Conservation (phyloP, 1,140 invertebrate genomes). For the Drosophila chauvacae region DNA sequence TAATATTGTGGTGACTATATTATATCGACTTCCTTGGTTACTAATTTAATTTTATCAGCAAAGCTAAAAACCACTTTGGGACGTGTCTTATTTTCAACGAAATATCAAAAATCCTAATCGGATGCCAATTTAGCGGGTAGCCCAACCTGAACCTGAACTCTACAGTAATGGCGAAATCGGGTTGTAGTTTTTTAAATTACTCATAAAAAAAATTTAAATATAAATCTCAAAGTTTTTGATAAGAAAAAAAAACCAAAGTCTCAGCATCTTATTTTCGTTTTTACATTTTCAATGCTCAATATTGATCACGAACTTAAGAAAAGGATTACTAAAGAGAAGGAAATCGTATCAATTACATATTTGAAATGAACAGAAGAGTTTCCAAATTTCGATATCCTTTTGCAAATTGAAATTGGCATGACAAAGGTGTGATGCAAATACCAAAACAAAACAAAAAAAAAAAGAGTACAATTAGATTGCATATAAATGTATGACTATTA, state of each 20-base stretch:
- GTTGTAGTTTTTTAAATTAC: not conserved
- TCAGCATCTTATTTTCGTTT: not conserved
- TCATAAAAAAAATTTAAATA: not conserved
- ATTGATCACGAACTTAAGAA: not conserved
- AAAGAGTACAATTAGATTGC: slow-evolving; percentile 14
- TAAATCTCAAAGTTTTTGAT: not conserved
- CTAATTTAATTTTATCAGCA: not conserved
- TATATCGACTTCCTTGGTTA: not conserved
- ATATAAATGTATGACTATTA: slow-evolving; percentile 45
- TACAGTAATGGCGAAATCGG: not conserved
- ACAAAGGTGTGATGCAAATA: not conserved
- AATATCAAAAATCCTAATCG: not conserved
- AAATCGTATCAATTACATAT: not conserved
- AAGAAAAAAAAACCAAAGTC: no score
- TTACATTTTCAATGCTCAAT: no score
- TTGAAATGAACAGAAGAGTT: not conserved
- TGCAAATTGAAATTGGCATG: not conserved
- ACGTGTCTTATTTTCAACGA: not conserved
- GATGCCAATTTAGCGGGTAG: no score
- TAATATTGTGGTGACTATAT: not conserved
- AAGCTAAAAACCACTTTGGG: not conserved
- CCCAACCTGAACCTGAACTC: no score
- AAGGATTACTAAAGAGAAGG: not conserved
- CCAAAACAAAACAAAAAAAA: not conserved
- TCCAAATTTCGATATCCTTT: not conserved